phyloP scores from a whole-genome alignment of 1,140 invertebrate species.

The Achroia grisella region DNA sequence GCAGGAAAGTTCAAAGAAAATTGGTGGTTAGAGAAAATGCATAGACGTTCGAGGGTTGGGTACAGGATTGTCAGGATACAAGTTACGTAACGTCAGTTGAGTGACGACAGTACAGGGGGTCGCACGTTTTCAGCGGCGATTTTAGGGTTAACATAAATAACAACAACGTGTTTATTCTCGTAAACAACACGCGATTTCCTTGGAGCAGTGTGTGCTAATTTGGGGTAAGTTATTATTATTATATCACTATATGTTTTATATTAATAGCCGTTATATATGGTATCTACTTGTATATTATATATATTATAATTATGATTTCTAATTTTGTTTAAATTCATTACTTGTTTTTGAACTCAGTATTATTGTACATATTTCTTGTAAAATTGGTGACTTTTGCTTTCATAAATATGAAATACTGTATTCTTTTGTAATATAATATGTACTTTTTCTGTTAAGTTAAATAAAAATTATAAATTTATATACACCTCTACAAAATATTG shows the following conservation, averaged over 20 bases:
- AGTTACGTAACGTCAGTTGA: slow-evolving; percentile 62
- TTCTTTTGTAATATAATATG: not conserved
- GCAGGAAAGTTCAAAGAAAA: slow-evolving; percentile 21
- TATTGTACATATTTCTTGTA: too few relatives aligned
- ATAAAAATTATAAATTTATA: too few relatives aligned
- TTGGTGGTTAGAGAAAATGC: slow-evolving; percentile 40
- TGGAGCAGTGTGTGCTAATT: slow-evolving; percentile 12
- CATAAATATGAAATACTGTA: too few relatives aligned
- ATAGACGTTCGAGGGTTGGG: slow-evolving; percentile 39
- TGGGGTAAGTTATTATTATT: slow-evolving; percentile 20
- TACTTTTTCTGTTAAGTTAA: not conserved
- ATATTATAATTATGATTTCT: too few relatives aligned
- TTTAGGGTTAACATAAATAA: slow-evolving; percentile 47
- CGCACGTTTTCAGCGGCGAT: slow-evolving; percentile 25
- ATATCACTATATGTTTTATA: not conserved
- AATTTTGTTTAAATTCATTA: too few relatives aligned
- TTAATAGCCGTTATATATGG: not conserved
- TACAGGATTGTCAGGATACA: slow-evolving; percentile 49
- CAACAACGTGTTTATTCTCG: slow-evolving; percentile 61
- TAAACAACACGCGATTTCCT: slow-evolving; percentile 41
- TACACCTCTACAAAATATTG: too few relatives aligned
- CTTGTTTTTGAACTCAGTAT: too few relatives aligned
- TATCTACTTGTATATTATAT: not conserved
- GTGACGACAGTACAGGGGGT: slow-evolving; percentile 24
- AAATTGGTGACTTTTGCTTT: too few relatives aligned